Evolutionary conservation across 2,113 vertebrate genomes (phyloP).

Genomic region (Ivindomyrus marchei): DNA sequence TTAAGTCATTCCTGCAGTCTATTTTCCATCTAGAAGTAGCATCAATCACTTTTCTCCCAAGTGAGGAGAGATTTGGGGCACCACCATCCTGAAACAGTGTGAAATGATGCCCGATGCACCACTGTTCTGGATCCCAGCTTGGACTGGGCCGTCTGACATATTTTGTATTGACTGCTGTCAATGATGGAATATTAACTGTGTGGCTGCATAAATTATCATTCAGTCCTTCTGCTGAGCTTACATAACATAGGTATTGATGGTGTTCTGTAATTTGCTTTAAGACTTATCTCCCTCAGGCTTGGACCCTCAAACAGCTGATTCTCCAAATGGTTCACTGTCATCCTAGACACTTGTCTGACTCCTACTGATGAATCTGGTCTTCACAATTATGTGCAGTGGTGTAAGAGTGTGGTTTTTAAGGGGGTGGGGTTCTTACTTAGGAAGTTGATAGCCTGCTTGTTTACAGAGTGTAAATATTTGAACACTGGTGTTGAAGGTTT

Average conservation of each 20-base stretch:
- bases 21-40: neutral
- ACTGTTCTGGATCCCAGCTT: neutral
- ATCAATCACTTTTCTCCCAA: neutral
- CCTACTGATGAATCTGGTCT: neutral
- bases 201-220: neutral
- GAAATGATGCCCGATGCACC: neutral
- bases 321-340: neutral
- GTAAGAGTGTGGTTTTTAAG: conserved; percentile 17
- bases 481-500: conserved; percentile 18
- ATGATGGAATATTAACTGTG: neutral
- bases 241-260: neutral
- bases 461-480: conserved; percentile 17
- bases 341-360: neutral
- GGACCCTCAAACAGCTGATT: neutral
- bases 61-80: neutral
- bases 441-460: conserved; percentile 15
- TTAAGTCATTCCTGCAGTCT: neutral
- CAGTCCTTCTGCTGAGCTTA: neutral
- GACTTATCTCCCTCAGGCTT: neutral
- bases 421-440: conserved; percentile 27
- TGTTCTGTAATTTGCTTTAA: neutral
- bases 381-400: neutral
- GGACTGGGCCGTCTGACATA: neutral
- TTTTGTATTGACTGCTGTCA: neutral
- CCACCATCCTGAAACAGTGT: neutral